Evolutionary conservation across 2,113 vertebrate species (phyloP).

Genomic region (Atlantisia rogersi): DNA sequence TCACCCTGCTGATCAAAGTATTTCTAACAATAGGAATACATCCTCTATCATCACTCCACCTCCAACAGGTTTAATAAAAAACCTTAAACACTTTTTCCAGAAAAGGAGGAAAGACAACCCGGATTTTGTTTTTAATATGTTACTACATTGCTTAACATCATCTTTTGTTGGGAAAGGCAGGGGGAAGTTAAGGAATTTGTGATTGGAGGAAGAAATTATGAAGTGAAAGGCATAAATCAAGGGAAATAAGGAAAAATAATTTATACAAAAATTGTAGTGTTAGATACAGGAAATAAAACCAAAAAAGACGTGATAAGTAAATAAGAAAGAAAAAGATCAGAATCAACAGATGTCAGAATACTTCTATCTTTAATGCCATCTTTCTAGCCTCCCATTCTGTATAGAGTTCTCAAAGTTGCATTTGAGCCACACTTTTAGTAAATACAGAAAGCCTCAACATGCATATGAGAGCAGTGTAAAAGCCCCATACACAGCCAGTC

Average conservation of each 20-base stretch:
- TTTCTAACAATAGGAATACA: conserved; percentile 9
- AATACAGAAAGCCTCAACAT: neutral
- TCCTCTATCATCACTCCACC: neutral
- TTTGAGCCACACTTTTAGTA: neutral
- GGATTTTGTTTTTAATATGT: neutral
- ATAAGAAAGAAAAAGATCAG: neutral
- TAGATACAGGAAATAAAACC: neutral
- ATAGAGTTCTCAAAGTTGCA: neutral
- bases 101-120: neutral
- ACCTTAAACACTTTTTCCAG: neutral
- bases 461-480: neutral
- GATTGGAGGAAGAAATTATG: neutral
- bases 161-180: neutral
- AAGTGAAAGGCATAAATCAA: neutral
- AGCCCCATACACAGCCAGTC: neutral
- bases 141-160: neutral
- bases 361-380: neutral
- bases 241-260: neutral
- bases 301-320: neutral
- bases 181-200: neutral
- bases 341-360: neutral
- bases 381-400: neutral
- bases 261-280: neutral
- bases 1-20: neutral
- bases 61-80: neutral